Evolutionary conservation across 2,113 vertebrate genomes (phyloP), one percentile per base, ranked within the genome.

Genomic region (Pedetes capensis): DNA sequence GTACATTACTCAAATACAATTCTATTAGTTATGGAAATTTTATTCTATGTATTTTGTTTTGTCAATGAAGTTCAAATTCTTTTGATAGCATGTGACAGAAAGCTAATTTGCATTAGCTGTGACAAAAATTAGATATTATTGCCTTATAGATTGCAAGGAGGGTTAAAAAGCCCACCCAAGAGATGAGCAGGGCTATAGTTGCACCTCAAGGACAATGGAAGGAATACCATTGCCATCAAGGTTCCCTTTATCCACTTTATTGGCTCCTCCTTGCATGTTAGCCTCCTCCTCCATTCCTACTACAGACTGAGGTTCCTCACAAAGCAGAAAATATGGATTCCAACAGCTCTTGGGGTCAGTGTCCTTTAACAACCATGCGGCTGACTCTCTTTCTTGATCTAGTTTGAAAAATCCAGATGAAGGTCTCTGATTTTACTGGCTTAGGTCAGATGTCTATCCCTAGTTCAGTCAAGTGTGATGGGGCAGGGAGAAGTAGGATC

Each of bases 381-480:
- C 3, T 79, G 12, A n/a, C 44, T 84, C 69, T 66, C 18, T 81
- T 87, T 79, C 82, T 95, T 88, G 44, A 88, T 37, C 8, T 34
- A 80, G 37, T 61, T 68, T 91, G 57, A 93, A 96, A 88, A 83
- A 68, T 55, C 17, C 6, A 32, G 18, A 74, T 55, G 61, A 94
- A 57, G 32, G 20, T 47, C 53, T 89, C 51, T 51, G 72, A 79
- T 22, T 16, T 29, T 49, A 71, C 49, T 53, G 53, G 18, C 5
- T 61, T 53, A 59, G 49, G 18, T 66, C 80, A 66, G 34, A n/a
- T 23, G 16, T 49, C n/a, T 86, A n/a, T 25, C 34, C n/a, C 29
- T 51, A 27, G 72, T 63, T 20, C 39, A 27, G 17, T 1, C 20
- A 89, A 29, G 71, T 57, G 14, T 66, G 34, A 37, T n/a, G 53